phyloP scores from a whole-genome alignment of 2,113 vertebrate genomes.

The Hipposideros armiger region DNA sequence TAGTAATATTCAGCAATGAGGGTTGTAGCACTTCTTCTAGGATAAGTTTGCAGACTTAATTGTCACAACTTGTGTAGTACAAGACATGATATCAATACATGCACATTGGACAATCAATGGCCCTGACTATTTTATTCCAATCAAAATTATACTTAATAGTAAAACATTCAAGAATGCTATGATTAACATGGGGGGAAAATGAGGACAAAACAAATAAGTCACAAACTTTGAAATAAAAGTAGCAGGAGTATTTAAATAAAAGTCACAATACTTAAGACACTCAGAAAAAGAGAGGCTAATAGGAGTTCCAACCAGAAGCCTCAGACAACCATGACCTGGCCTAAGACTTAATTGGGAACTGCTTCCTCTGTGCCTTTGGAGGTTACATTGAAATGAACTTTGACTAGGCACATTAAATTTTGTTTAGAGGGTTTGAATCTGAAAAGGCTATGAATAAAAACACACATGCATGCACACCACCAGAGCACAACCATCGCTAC shows the following conservation, averaged over 20 bases:
- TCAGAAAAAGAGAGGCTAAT: not conserved
- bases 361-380: not conserved
- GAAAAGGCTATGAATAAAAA: not conserved
- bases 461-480: not conserved
- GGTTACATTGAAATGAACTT: not conserved
- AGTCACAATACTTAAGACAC: not conserved
- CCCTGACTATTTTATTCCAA: not conserved
- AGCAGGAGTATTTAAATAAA: not conserved
- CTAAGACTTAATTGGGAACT: not conserved
- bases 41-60: too few relatives aligned
- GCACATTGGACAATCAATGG: not conserved
- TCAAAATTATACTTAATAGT: constrained; percentile 1
- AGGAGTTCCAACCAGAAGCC: not conserved
- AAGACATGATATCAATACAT: not conserved
- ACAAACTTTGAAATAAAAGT: not conserved
- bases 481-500: not conserved
- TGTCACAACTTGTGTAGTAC: not conserved
- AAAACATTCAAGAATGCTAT: constrained; percentile 22
- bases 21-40: too few relatives aligned
- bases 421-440: not conserved
- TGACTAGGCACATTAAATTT: not conserved
- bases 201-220: not conserved
- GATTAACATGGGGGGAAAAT: not conserved
- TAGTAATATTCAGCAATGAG: too few relatives aligned
- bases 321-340: not conserved